Conservation (phyloP, 2,113 vertebrate species). For the Procavia capensis region DNA sequence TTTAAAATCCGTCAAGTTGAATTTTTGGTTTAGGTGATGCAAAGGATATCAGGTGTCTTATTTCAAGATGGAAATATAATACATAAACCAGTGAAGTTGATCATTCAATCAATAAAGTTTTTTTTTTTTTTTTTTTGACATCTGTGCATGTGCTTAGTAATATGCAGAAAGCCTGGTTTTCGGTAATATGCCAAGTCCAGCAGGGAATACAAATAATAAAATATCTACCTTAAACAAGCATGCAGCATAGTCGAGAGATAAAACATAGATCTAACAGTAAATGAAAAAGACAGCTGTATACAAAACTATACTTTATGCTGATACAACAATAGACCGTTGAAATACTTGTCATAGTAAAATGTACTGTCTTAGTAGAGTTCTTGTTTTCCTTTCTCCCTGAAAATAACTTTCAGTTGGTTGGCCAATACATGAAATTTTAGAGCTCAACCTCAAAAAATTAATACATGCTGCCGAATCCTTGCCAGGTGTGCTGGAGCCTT, state of each 20-base stretch:
- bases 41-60: background rate
- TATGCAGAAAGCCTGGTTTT: no score
- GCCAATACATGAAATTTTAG: slow-evolving; percentile 44
- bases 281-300: slow-evolving; percentile 57
- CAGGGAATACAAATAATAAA: slow-evolving; percentile 45
- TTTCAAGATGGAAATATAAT: background rate
- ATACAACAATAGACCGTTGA: slow-evolving; percentile 35
- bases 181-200: background rate
- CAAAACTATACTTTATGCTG: slow-evolving; percentile 47
- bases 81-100: background rate
- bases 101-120: background rate
- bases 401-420: slow-evolving; percentile 57
- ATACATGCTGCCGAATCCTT: slow-evolving; percentile 43
- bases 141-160: background rate
- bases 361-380: background rate
- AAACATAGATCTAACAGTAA: slow-evolving; percentile 55
- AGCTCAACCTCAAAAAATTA: slow-evolving; percentile 40
- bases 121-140: background rate
- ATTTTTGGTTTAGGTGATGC: slow-evolving; percentile 44
- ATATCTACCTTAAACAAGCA: slow-evolving; percentile 54
- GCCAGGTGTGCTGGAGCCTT: background rate
- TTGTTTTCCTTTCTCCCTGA: background rate
- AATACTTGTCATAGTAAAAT: slow-evolving; percentile 48
- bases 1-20: slow-evolving; percentile 70
- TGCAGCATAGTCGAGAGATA: slow-evolving; percentile 31